Evolutionary conservation across 1,140 invertebrate species (phyloP), one percentile per base, ranked within the genome.

Genomic region (Drosophila carrolli): DNA sequence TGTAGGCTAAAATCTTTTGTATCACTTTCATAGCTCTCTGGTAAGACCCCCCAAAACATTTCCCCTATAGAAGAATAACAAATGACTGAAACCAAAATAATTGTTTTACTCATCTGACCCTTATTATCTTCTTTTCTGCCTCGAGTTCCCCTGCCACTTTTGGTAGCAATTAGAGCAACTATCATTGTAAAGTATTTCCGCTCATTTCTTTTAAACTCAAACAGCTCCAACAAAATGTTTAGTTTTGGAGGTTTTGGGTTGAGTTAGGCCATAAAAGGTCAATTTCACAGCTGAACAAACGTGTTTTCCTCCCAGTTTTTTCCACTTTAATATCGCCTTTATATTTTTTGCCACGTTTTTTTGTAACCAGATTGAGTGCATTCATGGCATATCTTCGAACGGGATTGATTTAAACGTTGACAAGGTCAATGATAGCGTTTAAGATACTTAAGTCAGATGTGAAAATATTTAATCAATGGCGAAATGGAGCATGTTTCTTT

Each of bases 271-370:
- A 80, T 83, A 86, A 88, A 86, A 86, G 83, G 83, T 86, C 71
- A 88, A 86, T 86, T 86, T 88, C 75, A 88, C 84, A 88, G 83
- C 79, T 80, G 76, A 89, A 76, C 76, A 89, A 88, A 88, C 83
- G 79, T 80, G 83, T 89, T 86, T 86, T 67, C 41, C 44, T 53
- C 43, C 57, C 48, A 14, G 27, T 51, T 48, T 65, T 56, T 61
- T 70, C 63, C 23, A 50, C 70, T 85, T 80, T 56, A 62, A 66
- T 75, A 73, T 16, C 70, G 60, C 43, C 37, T 79, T 35, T 75
- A 37, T 7, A 16, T 38, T 66, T 55, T 84, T 70, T 74, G 82
- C 74, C 82, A 81, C 68, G 68, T 86, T 67, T 82, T 47, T 66
- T 77, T 54, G 51, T 66, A 70, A 83, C 63, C 46, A 83, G 75